phyloP scores from a whole-genome alignment of 2,888 invertebrate species.

The Orthosia cruda region DNA sequence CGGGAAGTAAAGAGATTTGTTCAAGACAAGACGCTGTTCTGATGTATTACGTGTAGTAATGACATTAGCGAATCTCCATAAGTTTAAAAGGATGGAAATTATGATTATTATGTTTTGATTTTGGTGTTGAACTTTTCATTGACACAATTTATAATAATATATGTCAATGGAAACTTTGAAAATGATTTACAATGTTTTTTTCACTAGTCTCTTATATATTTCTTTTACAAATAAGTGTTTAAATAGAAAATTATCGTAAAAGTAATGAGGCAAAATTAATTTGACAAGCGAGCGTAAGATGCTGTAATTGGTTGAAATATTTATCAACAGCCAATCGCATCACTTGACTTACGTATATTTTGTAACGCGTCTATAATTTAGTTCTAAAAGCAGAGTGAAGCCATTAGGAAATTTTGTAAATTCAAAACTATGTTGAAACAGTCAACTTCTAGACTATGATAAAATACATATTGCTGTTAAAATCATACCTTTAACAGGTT shows the following conservation, averaged over 20 bases:
- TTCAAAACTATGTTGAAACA: neutral
- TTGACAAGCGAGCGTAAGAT: no score
- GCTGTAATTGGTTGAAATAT: no score
- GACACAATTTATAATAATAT: neutral
- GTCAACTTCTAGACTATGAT: neutral
- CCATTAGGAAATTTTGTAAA: no score
- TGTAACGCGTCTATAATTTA: no score
- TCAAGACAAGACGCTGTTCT: conserved; percentile 55
- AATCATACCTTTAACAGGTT: neutral
- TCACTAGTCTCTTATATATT: neutral
- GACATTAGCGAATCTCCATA: conserved; percentile 52
- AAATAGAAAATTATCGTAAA: no score
- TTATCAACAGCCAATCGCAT: no score
- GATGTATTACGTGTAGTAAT: conserved; percentile 66
- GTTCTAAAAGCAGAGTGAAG: no score
- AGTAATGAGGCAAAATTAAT: no score
- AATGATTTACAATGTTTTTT: neutral
- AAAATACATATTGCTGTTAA: no score
- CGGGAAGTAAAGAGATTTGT: conserved; percentile 69
- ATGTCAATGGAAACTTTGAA: neutral
- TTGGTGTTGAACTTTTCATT: conserved; percentile 12
- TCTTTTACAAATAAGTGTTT: no score
- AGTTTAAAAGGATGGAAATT: conserved; percentile 41
- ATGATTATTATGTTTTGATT: conserved; percentile 25
- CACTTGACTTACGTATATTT: no score